Evolutionary conservation across 2,888 invertebrate species (phyloP), one percentile per base, ranked within the genome.

Genomic region (Galerucella pusilla): DNA sequence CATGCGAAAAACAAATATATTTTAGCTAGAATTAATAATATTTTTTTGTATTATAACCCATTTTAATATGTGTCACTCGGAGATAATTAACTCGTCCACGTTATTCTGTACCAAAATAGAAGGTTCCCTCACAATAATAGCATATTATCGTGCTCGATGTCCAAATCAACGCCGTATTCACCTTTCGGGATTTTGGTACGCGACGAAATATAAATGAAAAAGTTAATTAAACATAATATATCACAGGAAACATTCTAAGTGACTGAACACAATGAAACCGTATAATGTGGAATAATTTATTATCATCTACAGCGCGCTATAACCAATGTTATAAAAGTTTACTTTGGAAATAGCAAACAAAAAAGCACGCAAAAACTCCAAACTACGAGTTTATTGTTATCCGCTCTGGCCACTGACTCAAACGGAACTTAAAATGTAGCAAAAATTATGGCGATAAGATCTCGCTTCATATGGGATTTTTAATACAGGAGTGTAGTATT

Each of bases 171-270:
- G 14, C 12, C 20, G 14, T 2, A 63, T 42, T 42, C 0, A n/a
- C 28, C 42, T 42, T 63, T 45, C 1, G 63, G 10, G 63, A 42
- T 42, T 63, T 63, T 63, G 35, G 63, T 35, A 45, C 63, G 16
- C 12, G n/a, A 9, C 42, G 12, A n/a, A 63, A 63, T 11, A 7
- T 54, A 54, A 54, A 16, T 16, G 5, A 54, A 54, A 54, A 54
- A 54, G 7, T 61, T 42, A 35, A 42, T 63, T 42, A 63, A 63
- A 63, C 63, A 42, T 14, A 63, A 63, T 20, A 20, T 20, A 63
- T 14, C 45, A 12, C 63, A 6, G 6, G 5, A 49, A 49, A 14
- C 49, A n/a, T 7, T 7, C 14, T 5, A 7, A 3, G n/a, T 54
- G 4, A n/a, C 4, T 54, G n/a, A 54, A 14, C 54, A 49, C 49